Conservation (phyloP, 2,888 invertebrate species). For the Cosmia trapezina region DNA sequence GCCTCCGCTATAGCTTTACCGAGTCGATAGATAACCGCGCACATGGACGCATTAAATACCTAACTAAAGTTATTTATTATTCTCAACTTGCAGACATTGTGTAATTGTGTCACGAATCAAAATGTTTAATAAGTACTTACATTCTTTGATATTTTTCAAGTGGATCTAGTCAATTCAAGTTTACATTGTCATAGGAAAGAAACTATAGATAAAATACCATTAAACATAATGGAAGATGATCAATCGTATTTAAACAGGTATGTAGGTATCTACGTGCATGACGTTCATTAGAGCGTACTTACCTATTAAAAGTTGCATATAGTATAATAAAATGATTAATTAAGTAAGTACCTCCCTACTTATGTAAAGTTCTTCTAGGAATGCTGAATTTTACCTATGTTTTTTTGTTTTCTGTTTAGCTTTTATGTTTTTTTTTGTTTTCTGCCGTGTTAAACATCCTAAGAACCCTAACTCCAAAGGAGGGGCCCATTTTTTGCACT, state of each 20-base stretch:
- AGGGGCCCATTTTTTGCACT: no score
- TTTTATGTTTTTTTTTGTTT: background rate
- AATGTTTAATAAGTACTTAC: conserved; percentile 9
- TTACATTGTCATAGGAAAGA: background rate
- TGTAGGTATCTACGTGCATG: conserved; percentile 3
- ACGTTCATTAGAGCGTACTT: background rate
- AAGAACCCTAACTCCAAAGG: background rate
- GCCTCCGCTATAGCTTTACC: conserved; percentile 41
- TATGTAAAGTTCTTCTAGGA: no score
- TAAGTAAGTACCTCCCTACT: no score
- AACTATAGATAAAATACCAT: background rate
- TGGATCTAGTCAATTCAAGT: background rate
- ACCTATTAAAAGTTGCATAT: background rate
- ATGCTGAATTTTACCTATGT: background rate
- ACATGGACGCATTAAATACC: conserved; percentile 43
- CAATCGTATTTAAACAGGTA: conserved; percentile 53
- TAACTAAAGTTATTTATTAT: conserved; percentile 34
- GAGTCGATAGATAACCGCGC: conserved; percentile 63
- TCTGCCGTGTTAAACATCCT: background rate
- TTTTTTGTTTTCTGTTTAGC: background rate
- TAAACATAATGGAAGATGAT: conserved; percentile 48
- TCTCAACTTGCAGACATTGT: conserved; percentile 8
- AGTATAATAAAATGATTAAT: no score
- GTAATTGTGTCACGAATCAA: conserved; percentile 20
- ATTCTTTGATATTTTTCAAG: background rate